Base-by-base conservation (phyloP, 1,140 invertebrate species). In the Macrotrachela quadricornifera region DNA sequence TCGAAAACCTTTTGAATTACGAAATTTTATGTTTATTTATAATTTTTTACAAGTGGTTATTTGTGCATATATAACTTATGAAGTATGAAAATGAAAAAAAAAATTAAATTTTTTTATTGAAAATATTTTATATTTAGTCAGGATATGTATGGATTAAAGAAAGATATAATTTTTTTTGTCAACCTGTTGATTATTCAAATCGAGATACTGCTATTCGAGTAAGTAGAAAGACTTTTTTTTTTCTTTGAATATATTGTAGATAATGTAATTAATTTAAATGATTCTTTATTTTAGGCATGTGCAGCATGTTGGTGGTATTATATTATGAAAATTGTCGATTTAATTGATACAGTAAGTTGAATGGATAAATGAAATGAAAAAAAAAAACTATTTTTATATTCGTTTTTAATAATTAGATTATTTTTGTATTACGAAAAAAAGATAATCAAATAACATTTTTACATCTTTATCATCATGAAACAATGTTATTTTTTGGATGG, bases 401-500 rank as follows among this genome's bases (percentile, higher is more conserved):
- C 41, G n/a, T n/a, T n/a, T n/a, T n/a, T n/a, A 3, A 42, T 42
- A 14, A 14, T 3, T 42, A 54, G 52, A 42, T 54, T 10, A 43
- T 60, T 14, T 60, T 60, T 54, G 71, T 78, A 2, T 61, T 83
- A 36, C 72, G 80, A n/a, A 83, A 84, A 64, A 81, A 81, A 56
- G 71, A 78, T 46, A 76, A 76, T 30, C 80, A 83, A 71, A 75
- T 83, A 16, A 75, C 78, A 1, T 80, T 79, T 59, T 73, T 85
- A 1, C 82, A 85, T 60, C 75, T 78, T 14, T 78, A 75, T 57
- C 76, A 78, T 62, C 78, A 78, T 58, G 70, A 71, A 13, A 67
- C 73, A 49, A 75, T 75, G 41, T 62, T 66, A 4, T 54, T 67
- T 16, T 60, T 56, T 38, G 57, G 59, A 15, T 69, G 63, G 60